Conservation (phyloP, 2,888 invertebrate species). For the Bimastos eiseni region DNA sequence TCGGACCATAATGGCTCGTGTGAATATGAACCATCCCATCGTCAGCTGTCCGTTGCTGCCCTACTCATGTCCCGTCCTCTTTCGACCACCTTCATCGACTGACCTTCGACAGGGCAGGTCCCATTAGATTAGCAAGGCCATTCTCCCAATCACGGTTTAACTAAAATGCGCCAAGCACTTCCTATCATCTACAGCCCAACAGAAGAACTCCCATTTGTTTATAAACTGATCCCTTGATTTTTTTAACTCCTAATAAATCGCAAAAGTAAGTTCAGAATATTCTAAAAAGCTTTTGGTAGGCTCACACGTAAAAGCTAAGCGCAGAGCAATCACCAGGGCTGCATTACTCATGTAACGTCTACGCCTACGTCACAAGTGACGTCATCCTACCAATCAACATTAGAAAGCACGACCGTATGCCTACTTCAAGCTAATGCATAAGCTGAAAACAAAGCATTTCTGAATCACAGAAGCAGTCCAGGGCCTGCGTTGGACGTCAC, state of each 20-base stretch:
- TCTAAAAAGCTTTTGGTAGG: no score
- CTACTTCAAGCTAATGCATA: background rate
- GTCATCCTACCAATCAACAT: background rate
- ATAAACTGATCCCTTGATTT: background rate
- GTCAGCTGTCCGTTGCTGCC: constrained; percentile 7
- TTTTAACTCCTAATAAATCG: background rate
- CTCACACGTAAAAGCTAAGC: no score
- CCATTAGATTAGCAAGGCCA: background rate
- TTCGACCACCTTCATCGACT: background rate
- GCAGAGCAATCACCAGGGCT: no score
- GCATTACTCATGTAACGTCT: background rate
- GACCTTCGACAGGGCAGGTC: background rate
- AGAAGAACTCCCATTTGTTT: background rate
- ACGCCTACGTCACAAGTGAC: background rate
- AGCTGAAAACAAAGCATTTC: background rate
- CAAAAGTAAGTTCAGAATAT: no score
- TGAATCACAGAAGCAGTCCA: background rate
- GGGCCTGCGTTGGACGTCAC: background rate
- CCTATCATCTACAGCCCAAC: background rate
- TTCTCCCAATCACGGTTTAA: background rate
- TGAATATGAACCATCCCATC: constrained; percentile 54
- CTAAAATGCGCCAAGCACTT: background rate
- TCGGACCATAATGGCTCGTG: constrained; percentile 59
- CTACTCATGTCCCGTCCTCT: background rate
- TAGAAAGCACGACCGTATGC: background rate